Evolutionary conservation across 2,113 vertebrate species (phyloP), one percentile per base, ranked within the genome.

Genomic region (Saimiri boliviensis): DNA sequence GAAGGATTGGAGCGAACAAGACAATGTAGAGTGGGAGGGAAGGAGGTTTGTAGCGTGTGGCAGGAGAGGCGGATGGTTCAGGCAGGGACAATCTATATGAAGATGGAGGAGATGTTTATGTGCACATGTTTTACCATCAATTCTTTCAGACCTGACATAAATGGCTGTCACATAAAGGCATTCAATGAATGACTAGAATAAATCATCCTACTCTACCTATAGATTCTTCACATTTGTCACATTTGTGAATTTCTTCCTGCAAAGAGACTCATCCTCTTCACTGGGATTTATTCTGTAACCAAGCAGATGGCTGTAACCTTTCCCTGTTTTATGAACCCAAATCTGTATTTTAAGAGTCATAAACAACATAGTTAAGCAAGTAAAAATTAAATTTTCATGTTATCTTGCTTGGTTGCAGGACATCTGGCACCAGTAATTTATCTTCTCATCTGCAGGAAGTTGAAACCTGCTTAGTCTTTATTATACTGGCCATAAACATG

Each of bases 361-460:
- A 96, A 96, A 96, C 88, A 92, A 91, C 92, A 97, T 10, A 95
- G 95, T 93, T 91, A 94, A 95, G 93, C 92, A 96, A 96, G 96
- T 96, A 93, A 96, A 97, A 97, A 95, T 94, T 91, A 96, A 93
- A 96, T 56, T 94, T 96, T 95, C 74, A 77, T 52, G 71, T 97
- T 93, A 92, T 95, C 93, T 93, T 95, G 87, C 81, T 90, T 95
- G 95, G 71, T 95, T 95, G 87, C 77, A 89, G 93, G 92, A 95
- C 95, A 96, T 95, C 92, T 97, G 95, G 93, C 66, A 88, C 68
- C 16, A 86, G 93, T 58, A 54, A 84, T 89, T 87, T 95, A 89
- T 95, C 90, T 97, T 94, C n/a, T 60, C 87, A 95, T 94, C 37
- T 27, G 49, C 19, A 66, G 88, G 56, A 97, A 95, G 66, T 79